Evolutionary conservation across 2,888 invertebrate species (phyloP).

Genomic region (Serripes groenlandicus): DNA sequence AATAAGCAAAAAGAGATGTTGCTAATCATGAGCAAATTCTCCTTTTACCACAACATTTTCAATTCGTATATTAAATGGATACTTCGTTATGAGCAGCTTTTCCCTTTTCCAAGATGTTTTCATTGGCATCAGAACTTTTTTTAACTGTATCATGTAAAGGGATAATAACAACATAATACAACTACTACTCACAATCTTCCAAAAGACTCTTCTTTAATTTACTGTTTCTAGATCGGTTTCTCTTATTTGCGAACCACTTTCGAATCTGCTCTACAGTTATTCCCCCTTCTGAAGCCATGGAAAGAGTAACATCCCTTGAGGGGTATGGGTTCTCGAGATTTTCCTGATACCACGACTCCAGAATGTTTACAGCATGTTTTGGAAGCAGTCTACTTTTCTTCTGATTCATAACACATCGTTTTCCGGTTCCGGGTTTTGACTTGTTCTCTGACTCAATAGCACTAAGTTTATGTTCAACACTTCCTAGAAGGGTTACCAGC

Average conservation of each 20-base stretch:
- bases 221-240: conserved; percentile 76
- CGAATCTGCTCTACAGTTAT: conserved; percentile 78
- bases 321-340: conserved; percentile 81
- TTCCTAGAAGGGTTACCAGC: conserved; percentile 52
- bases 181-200: conserved; percentile 26
- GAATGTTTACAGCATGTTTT: conserved; percentile 70
- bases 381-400: conserved; percentile 72
- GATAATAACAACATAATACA: not conserved
- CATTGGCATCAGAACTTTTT: no score
- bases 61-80: no score
- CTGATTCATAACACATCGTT: conserved; percentile 1
- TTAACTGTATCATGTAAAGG: no score
- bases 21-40: not conserved
- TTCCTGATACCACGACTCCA: conserved; percentile 77
- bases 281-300: conserved; percentile 73
- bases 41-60: not conserved
- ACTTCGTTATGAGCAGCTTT: not conserved
- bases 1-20: not conserved
- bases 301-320: conserved; percentile 70
- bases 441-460: conserved; percentile 26
- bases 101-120: not conserved
- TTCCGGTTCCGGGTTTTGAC: conserved; percentile 32
- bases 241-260: conserved; percentile 83
- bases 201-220: conserved; percentile 58
- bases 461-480: conserved; percentile 55